These are phyloP conservation scores for Lepidocyrtoides sp. DNA, from an alignment of 2,888 invertebrate species.

Conservation along the genomic window DNA sequence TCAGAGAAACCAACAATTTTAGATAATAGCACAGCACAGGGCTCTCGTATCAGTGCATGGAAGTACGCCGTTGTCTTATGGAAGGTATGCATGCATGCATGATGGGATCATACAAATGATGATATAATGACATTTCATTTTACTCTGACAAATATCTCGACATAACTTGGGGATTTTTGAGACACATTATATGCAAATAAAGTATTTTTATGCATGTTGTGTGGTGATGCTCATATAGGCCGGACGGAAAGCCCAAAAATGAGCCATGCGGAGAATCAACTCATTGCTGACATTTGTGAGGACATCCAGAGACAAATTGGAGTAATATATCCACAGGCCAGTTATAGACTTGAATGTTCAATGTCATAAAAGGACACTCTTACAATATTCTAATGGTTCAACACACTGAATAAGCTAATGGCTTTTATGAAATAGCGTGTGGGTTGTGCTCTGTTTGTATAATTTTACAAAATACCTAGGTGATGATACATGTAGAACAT, in stretches of 20 bases:
- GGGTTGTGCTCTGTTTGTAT: too few species aligned
- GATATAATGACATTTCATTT: background rate
- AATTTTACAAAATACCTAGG: background rate
- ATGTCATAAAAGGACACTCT: too few species aligned
- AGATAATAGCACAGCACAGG: slow-evolving; percentile 91
- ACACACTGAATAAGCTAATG: too few species aligned
- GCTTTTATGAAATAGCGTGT: too few species aligned
- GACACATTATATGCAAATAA: background rate
- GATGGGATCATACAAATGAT: background rate
- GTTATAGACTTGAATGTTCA: background rate
- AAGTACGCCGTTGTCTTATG: slow-evolving; percentile 91
- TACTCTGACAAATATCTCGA: background rate
- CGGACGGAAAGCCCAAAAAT: slow-evolving; percentile 90
- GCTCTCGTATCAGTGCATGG: slow-evolving; percentile 92
- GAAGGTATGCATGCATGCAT: slow-evolving; percentile 87
- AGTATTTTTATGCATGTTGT: slow-evolving; percentile 88
- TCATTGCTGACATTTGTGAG: slow-evolving; percentile 92
- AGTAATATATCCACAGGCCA: slow-evolving; percentile 87
- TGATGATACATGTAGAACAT: too few species aligned
- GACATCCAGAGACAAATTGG: slow-evolving; percentile 91
- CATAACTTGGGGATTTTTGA: background rate
- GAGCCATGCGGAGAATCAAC: slow-evolving; percentile 90
- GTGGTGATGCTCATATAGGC: slow-evolving; percentile 86
- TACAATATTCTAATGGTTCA: too few species aligned
- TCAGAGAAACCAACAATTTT: slow-evolving; percentile 89